Percentiles rank a stretch among this genome's conserved stretches.
phyloP scores from a whole-genome alignment of 1,140 invertebrate species.

The Stegodyphus dumicola region DNA sequence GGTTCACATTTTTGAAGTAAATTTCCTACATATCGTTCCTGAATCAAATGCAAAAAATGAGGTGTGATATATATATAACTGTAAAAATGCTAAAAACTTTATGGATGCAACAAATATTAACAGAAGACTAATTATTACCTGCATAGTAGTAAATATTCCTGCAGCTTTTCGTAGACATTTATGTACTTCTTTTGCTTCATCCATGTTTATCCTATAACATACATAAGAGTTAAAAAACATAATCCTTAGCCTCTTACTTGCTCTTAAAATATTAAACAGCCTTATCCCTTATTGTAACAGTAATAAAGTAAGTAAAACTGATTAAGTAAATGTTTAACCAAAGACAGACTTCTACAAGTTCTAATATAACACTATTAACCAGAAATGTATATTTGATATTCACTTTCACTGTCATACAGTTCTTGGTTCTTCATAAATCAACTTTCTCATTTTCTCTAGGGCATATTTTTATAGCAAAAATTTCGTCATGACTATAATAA shows the following conservation, averaged over 20 bases:
- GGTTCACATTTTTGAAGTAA: slow-evolving; percentile 70
- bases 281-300: neutral
- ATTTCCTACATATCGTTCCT: slow-evolving; percentile 65
- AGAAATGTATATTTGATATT: no score
- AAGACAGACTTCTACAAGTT: no score
- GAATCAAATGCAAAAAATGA: neutral
- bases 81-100: no score
- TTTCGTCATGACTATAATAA: no score
- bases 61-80: neutral
- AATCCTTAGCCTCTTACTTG: neutral
- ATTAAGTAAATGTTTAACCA: neutral
- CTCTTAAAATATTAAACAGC: neutral
- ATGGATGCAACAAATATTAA: no score
- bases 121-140: slow-evolving; percentile 34
- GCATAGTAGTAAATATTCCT: slow-evolving; percentile 73
- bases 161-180: slow-evolving; percentile 76
- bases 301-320: neutral
- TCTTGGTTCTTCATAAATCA: no score
- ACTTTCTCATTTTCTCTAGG: no score
- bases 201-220: slow-evolving; percentile 71
- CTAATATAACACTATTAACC: no score
- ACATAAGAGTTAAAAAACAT: slow-evolving; percentile 17
- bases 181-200: slow-evolving; percentile 79
- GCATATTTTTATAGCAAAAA: no score
- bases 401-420: no score